Evolutionary conservation across 2,888 invertebrate species (phyloP), one percentile per base, ranked within the genome.

Genomic region (Lochmaea crataegi): DNA sequence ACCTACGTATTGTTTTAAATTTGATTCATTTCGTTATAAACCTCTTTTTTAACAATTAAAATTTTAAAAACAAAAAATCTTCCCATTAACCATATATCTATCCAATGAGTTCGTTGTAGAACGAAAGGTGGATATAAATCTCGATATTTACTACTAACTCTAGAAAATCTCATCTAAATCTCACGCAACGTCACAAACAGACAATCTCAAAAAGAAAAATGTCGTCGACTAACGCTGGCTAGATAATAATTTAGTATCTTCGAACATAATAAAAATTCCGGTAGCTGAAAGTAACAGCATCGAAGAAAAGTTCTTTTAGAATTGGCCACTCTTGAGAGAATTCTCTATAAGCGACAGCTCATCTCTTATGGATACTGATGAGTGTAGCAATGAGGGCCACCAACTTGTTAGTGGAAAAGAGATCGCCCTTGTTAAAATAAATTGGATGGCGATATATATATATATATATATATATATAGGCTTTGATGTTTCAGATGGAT

Each of bases 281-380:
- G 68, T 63, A 42, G 71, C 74, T 71, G 71, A 68, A 65, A 65
- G 71, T 68, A 68, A 69, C 68, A 63, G 61, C 42, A 18, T 32
- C 53, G 42, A 26, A 42, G 61, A 82, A 83, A 83, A 80, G 82
- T 79, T 78, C 80, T 80, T 79, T 80, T 80, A 79, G 83, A 83
- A 84, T 84, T 84, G 84, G 84, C 83, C 82, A 83, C 83, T 83
- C 83, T 82, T 79, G 79, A 78, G 79, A 80, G 80, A 80, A 79
- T 80, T 81, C 80, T 82, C 75, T 65, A 72, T 71, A 74, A 78
- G 76, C 76, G 74, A 74, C 73, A 77, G 76, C 90, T 91, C 89
- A 92, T 92, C 91, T 89, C 91, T 92, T 92, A 92, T 92, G 92
- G 91, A 92, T 92, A 92, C 92, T 92, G 92, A 92, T 92, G 92